These are phyloP conservation scores for Scomber colias DNA, from an alignment of 2,113 vertebrate genomes.

Conservation along the genomic window DNA sequence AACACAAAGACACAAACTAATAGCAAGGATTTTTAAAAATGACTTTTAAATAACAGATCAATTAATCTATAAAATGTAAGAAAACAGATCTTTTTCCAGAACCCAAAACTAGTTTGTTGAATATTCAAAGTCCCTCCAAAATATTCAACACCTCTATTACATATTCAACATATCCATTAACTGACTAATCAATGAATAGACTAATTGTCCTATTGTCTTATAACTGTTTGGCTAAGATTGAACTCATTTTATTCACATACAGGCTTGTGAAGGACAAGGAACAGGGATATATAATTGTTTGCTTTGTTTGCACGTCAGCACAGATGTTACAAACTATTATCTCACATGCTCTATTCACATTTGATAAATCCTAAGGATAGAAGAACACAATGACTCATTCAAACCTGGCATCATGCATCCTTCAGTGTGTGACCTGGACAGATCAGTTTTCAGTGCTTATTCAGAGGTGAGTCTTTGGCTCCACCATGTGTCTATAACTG, in stretches of 20 bases:
- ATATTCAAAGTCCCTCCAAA: too few relatives aligned
- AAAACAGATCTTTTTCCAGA: too few relatives aligned
- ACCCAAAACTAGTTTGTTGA: too few relatives aligned
- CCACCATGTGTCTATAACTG: constrained; percentile 58
- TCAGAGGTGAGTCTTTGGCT: constrained; percentile 58
- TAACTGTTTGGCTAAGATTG: neutral
- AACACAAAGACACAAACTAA: too few relatives aligned
- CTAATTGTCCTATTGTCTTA: neutral
- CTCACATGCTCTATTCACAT: neutral
- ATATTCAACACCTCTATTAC: too few relatives aligned
- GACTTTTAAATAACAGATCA: too few relatives aligned
- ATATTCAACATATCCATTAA: too few relatives aligned
- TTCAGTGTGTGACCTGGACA: neutral
- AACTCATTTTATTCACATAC: neutral
- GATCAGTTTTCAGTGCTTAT: neutral
- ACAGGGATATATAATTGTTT: too few relatives aligned
- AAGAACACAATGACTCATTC: neutral
- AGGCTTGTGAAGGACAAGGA: too few relatives aligned
- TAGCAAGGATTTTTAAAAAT: too few relatives aligned
- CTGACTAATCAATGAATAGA: neutral
- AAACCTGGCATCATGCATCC: neutral
- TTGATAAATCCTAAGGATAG: neutral
- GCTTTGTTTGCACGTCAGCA: too few relatives aligned
- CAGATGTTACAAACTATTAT: neutral
- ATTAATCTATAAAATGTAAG: too few relatives aligned